These are phyloP conservation scores for Myiopsitta monachus DNA, from an alignment of 2,113 vertebrate species.

Conservation along the genomic window DNA sequence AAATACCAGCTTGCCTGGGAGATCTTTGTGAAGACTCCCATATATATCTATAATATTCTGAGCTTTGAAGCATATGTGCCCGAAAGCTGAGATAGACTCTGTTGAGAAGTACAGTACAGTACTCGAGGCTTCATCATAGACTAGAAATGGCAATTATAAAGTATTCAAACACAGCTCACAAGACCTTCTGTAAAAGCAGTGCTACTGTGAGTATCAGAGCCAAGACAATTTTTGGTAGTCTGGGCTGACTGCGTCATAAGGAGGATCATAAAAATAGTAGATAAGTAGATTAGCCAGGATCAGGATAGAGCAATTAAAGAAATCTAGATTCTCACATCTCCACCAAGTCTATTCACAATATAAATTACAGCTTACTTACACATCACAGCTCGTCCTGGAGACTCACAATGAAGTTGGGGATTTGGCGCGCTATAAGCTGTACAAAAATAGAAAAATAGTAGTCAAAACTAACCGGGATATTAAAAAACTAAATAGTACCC, in stretches of 20 bases:
- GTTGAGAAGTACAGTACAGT: constrained; percentile 67
- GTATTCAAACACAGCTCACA: constrained; percentile 59
- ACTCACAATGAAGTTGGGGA: neutral
- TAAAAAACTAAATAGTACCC: neutral
- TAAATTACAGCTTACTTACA: neutral
- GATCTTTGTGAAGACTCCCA: constrained; percentile 71
- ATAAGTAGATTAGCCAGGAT: neutral
- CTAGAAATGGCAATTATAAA: constrained; percentile 71
- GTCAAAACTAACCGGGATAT: neutral
- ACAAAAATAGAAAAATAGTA: neutral
- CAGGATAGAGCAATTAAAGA: neutral
- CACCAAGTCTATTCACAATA: neutral
- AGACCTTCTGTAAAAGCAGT: constrained; percentile 39
- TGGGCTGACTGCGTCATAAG: neutral
- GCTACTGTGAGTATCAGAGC: neutral
- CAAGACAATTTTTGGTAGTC: neutral
- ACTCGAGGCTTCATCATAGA: constrained; percentile 67
- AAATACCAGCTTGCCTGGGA: constrained; percentile 84
- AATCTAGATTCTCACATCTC: neutral
- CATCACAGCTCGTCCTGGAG: neutral
- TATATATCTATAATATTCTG: constrained; percentile 75
- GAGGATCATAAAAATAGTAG: neutral
- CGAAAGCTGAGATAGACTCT: constrained; percentile 66
- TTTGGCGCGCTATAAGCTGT: neutral
- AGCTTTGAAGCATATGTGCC: constrained; percentile 80